Evolutionary conservation across 2,888 invertebrate species (phyloP), one percentile per base, ranked within the genome.

Genomic region (Lepidonotus clava): DNA sequence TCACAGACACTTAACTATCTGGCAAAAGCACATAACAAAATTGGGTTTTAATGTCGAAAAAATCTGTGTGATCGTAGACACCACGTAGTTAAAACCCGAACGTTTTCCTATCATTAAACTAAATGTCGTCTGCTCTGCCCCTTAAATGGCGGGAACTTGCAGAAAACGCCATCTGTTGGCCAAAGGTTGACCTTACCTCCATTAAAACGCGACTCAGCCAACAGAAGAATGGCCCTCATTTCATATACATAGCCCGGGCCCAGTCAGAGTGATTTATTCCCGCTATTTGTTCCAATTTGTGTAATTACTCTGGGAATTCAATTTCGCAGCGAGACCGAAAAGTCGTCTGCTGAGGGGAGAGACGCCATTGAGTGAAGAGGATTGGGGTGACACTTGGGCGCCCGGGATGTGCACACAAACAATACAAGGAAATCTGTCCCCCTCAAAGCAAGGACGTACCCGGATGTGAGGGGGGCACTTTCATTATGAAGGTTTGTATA

Each of bases 221-320:
- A 8, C 46, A 46, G 8, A 66, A 6, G 11, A 6, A 66, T 32
- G 11, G 6, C 14, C 80, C 80, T 80, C 80, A 80, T 80, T 46
- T 51, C 80, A 80, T 80, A 80, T 80, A 80, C 80, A 80, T 46
- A 46, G 46, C 46, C 41, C 1, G 11, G 41, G 1, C 46, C 32
- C 32, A 28, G n/a, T 80, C 51, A 21, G 14, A 24, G 80, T 80
- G 80, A 80, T 80, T 80, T 80, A 80, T 80, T 80, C 51, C 80
- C 8, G 46, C 80, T 32, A 80, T 80, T 80, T 80, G 80, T 80
- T 80, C 80, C 80, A 80, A 80, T 80, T 80, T 80, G 80, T 80
- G 80, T 80, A 80, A 80, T 80, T 80, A 80, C 80, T 46, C 80
- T 51, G 1, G 51, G 80, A 80, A 80, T 80, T 80, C 46, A 80